Evolutionary conservation across 1,140 invertebrate species (phyloP).

Genomic region (Lethocerus indicus): DNA sequence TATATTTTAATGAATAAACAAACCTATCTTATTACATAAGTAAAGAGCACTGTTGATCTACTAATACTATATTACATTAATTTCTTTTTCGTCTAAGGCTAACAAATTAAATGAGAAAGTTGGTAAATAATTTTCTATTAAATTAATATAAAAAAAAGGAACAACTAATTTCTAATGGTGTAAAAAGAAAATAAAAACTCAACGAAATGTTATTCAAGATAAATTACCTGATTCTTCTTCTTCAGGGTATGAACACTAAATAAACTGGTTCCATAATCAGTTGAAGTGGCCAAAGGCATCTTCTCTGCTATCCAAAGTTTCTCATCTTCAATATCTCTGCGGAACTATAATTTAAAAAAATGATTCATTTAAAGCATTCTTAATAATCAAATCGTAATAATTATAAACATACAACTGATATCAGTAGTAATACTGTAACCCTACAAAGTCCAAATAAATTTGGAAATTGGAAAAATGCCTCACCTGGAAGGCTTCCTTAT

Average conservation of each 20-base stretch:
- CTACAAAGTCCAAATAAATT: too few relatives aligned
- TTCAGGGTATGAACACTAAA: slow-evolving; percentile 95
- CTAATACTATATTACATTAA: too few relatives aligned
- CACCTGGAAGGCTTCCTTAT: slow-evolving; percentile 93
- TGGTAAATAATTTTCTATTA: too few relatives aligned
- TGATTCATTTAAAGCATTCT: neutral
- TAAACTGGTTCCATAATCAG: slow-evolving; percentile 85
- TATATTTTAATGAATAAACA: too few relatives aligned
- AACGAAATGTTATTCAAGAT: too few relatives aligned
- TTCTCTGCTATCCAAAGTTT: slow-evolving; percentile 97
- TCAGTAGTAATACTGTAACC: neutral
- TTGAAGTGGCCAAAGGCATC: slow-evolving; percentile 80
- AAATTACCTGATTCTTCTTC: slow-evolving; percentile 87
- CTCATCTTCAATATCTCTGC: slow-evolving; percentile 96
- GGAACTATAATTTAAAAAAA: slow-evolving; percentile 37
- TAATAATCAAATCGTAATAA: neutral
- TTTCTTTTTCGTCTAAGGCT: too few relatives aligned
- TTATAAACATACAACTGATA: neutral
- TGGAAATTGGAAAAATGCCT: neutral
- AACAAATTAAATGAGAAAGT: too few relatives aligned
- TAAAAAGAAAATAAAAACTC: too few relatives aligned
- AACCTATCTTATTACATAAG: too few relatives aligned
- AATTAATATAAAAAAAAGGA: too few relatives aligned
- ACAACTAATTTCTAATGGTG: too few relatives aligned
- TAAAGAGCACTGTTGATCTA: too few relatives aligned